Evolutionary conservation across 1,140 invertebrate species (phyloP).

Genomic region (Hirudo medicinalis): DNA sequence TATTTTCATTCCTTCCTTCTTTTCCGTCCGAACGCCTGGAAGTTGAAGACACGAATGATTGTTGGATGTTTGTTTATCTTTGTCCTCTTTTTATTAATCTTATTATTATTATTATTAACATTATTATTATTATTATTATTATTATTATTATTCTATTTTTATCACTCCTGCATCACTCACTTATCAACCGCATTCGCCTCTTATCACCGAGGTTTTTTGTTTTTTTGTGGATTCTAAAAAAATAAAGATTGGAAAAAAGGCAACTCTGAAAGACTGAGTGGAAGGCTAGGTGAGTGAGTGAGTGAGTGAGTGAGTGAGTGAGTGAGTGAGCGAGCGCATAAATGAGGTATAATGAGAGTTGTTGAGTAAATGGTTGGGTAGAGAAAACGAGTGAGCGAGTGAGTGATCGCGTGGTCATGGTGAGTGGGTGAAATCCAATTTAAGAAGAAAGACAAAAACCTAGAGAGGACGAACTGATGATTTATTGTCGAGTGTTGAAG

Average conservation of each 20-base stretch:
- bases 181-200: background rate
- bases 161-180: background rate
- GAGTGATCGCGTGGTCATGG: constrained; percentile 18
- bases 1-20: too few species aligned
- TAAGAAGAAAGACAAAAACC: background rate
- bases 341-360: background rate
- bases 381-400: constrained; percentile 19
- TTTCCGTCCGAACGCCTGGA: too few species aligned
- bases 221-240: background rate
- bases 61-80: too few species aligned
- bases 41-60: too few species aligned
- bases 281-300: constrained; percentile 21
- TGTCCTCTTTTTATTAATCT: background rate
- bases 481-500: constrained; percentile 12
- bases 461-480: background rate
- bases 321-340: constrained; percentile 20
- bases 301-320: constrained; percentile 14
- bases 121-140: too few species aligned
- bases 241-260: background rate
- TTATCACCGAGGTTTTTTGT: background rate
- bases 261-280: background rate
- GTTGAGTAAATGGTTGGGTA: background rate
- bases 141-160: too few species aligned
- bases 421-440: constrained; percentile 13
- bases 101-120: background rate